These are phyloP conservation scores for Cylloceria caligata DNA, from an alignment of 2,888 invertebrate genomes.

Conservation along the genomic window DNA sequence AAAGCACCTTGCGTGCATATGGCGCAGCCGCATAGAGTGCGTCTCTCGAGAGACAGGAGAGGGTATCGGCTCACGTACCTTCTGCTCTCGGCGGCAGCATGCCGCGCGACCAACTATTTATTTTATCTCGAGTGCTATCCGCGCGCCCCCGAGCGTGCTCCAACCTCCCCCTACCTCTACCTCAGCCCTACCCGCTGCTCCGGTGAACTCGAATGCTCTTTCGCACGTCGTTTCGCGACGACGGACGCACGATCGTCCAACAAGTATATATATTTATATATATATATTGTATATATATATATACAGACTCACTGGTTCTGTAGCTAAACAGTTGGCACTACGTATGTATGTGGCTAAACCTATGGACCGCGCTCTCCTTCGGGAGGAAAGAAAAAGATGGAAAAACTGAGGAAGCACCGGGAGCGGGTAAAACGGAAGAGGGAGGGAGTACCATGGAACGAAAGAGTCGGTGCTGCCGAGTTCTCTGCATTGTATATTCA, in stretches of 20 bases:
- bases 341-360: conserved; percentile 2
- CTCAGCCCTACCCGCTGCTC: neutral
- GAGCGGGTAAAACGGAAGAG: conserved; percentile 1
- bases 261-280: neutral
- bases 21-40: neutral
- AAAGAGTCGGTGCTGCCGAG: conserved; percentile 5
- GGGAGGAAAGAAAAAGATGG: neutral
- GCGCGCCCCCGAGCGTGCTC: conserved; percentile 47
- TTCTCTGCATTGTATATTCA: neutral
- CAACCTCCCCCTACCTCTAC: neutral
- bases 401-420: conserved; percentile 3
- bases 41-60: conserved; percentile 12
- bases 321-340: neutral
- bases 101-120: conserved; percentile 47
- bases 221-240: conserved; percentile 41
- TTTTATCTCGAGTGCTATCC: conserved; percentile 36
- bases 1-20: conserved; percentile 52
- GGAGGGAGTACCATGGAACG: conserved; percentile 8
- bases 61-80: conserved; percentile 37
- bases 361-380: neutral
- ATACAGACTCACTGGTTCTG: neutral
- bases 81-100: conserved; percentile 19
- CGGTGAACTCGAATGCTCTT: conserved; percentile 31
- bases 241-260: neutral
- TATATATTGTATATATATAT: neutral